phyloP scores from a whole-genome alignment of 2,888 invertebrate genomes.

The Andrena fulva region DNA sequence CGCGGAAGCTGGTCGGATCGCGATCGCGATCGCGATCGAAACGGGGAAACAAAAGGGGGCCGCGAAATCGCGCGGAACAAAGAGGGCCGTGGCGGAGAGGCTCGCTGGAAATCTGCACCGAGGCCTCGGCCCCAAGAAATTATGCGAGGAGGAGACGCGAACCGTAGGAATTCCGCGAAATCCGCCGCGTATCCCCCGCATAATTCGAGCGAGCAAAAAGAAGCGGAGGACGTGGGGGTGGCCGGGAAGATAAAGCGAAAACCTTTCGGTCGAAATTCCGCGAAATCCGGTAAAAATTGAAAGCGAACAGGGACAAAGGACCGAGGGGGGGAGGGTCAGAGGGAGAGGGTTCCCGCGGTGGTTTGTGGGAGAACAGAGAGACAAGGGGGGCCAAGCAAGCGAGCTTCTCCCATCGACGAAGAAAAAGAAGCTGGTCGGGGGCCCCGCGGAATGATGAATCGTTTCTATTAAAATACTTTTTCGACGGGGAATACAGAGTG shows the following conservation, averaged over 20 bases:
- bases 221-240: neutral
- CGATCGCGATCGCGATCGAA: slow-evolving; percentile 42
- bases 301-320: slow-evolving; percentile 54
- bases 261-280: slow-evolving; percentile 71
- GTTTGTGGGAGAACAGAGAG: slow-evolving; percentile 17
- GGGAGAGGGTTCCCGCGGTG: neutral
- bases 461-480: slow-evolving; percentile 84
- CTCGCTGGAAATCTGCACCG: slow-evolving; percentile 31
- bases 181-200: slow-evolving; percentile 62
- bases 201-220: slow-evolving; percentile 65
- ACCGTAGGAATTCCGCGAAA: slow-evolving; percentile 68
- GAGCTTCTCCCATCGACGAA: slow-evolving; percentile 57
- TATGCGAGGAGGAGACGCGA: slow-evolving; percentile 32
- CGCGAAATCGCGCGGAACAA: slow-evolving; percentile 7
- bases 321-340: too few species aligned
- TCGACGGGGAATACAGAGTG: slow-evolving; percentile 84
- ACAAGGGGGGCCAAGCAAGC: slow-evolving; percentile 53
- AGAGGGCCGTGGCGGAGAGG: neutral
- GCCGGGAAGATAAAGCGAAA: slow-evolving; percentile 67
- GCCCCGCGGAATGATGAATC: slow-evolving; percentile 73
- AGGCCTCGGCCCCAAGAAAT: slow-evolving; percentile 28
- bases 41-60: slow-evolving; percentile 36
- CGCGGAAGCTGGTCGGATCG: slow-evolving; percentile 24
- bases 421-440: slow-evolving; percentile 70
- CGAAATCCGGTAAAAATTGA: slow-evolving; percentile 77